These are phyloP conservation scores for Indicator indicator DNA, from an alignment of 2,113 vertebrate genomes.

Conservation along the genomic window DNA sequence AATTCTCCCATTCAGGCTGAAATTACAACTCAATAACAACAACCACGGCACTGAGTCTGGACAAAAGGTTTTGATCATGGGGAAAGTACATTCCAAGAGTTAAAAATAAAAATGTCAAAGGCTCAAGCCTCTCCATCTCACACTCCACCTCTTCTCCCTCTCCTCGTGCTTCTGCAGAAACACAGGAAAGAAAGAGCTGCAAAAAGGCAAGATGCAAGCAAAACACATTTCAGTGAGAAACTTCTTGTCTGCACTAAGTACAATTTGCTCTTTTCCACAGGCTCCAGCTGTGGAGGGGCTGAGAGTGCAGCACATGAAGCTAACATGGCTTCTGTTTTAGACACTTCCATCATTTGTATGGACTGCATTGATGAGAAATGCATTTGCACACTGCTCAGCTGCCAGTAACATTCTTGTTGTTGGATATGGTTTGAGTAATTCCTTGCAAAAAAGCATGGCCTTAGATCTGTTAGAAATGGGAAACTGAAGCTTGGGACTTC, in stretches of 20 bases:
- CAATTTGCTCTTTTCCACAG: background rate
- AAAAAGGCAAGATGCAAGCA: background rate
- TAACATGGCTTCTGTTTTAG: background rate
- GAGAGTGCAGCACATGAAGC: background rate
- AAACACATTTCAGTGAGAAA: background rate
- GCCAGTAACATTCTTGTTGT: background rate
- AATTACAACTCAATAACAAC: constrained; percentile 17
- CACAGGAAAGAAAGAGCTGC: background rate
- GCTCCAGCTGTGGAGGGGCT: background rate
- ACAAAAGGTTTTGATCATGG: constrained; percentile 7
- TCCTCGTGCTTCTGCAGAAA: background rate
- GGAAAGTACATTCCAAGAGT: constrained; percentile 15
- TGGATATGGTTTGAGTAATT: background rate
- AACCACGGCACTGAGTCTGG: background rate
- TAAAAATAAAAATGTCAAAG: background rate
- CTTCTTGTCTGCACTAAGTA: background rate
- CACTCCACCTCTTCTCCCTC: background rate
- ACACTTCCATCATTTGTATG: background rate
- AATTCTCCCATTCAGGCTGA: background rate
- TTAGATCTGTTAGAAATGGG: constrained; percentile 1
- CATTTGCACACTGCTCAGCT: background rate
- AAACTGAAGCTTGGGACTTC: background rate
- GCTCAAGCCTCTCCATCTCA: background rate
- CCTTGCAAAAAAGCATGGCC: background rate
- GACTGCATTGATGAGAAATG: constrained; percentile 14